Base-by-base conservation (phyloP, 1,140 invertebrate genomes). In the Solenopsis invicta region DNA sequence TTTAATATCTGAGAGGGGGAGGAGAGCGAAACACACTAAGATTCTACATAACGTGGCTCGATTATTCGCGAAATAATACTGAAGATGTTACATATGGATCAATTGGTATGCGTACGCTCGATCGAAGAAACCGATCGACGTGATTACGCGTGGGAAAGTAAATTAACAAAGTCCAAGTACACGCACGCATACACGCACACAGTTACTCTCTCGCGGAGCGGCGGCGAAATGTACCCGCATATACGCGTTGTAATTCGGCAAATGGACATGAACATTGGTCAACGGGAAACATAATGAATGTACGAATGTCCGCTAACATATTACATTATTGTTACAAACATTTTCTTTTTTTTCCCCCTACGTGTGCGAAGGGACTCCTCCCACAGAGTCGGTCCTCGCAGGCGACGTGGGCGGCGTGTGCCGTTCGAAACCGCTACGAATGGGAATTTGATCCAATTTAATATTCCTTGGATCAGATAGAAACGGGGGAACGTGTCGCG, bases 251-350 rank as follows among this genome's bases (percentile, higher is more conserved):
- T 56, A 66, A 41, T 66, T 66, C 24, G 9, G 24, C 4, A 45
- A 21, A 72, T 71, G 10, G 37, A 71, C 45, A n/a, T 24, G 71
- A 56, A 56, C n/a, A 24, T 72, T 80, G 88, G 90, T 91, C 89
- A 80, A 85, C 67, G 80, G 88, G 89, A 86, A 80, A 88, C 88
- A 85, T 85, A 87, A 85, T 29, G 90, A 92, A 88, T 91, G 82
- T 88, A 92, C 87, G 90, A 78, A 89, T 91, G 88, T 78, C 84
- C 84, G 91, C 90, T 91, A 91, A 92, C 61, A 91, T 93, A 91
- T 92, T 92, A 92, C 66, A 90, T 86, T 91, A 92, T 90, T 89
- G 62, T 92, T 92, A 93, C 87, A 91, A 92, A 92, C 89, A 85
- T 91, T 89, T 89, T n/a, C 41, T 48, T 48, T 62, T 62, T 77